Conservation (phyloP, 2,113 vertebrate species). For the Myiozetetes cayanensis region DNA sequence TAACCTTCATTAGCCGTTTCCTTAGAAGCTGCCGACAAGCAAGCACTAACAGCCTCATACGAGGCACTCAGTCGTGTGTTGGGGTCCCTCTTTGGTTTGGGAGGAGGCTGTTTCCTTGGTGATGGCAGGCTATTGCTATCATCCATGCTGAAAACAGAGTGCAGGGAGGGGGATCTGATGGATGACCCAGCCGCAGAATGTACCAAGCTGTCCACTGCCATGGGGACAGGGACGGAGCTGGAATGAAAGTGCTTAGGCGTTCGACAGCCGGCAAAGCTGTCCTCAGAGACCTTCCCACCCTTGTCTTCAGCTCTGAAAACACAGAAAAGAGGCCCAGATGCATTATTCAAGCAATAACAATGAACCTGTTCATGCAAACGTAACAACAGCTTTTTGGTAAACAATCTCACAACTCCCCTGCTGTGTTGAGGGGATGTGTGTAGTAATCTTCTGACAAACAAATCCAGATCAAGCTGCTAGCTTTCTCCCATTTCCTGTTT, state of each 20-base stretch:
- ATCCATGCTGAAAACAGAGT: slow-evolving; percentile 79
- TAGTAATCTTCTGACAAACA: slow-evolving; percentile 35
- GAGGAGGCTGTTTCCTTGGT: slow-evolving; percentile 95
- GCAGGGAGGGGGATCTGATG: slow-evolving; percentile 82
- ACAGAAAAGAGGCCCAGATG: slow-evolving; percentile 45
- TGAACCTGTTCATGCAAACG: slow-evolving; percentile 46
- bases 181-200: slow-evolving; percentile 76
- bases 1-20: slow-evolving; percentile 84
- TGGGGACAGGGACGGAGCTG: slow-evolving; percentile 78
- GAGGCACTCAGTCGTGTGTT: slow-evolving; percentile 94
- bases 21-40: slow-evolving; percentile 84
- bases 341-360: slow-evolving; percentile 49
- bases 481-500: slow-evolving; percentile 45
- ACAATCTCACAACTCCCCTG: slow-evolving; percentile 45
- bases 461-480: slow-evolving; percentile 40
- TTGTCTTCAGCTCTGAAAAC: slow-evolving; percentile 82
- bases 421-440: not conserved
- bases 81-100: slow-evolving; percentile 97
- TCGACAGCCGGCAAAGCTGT: slow-evolving; percentile 64
- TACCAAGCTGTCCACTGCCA: slow-evolving; percentile 79
- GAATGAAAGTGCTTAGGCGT: slow-evolving; percentile 79
- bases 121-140: slow-evolving; percentile 82
- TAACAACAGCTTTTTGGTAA: slow-evolving; percentile 53
- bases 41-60: slow-evolving; percentile 92
- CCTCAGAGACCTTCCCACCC: slow-evolving; percentile 73